Base-by-base conservation (phyloP, 2,113 vertebrate genomes). In the Cyanoderma ruficeps region DNA sequence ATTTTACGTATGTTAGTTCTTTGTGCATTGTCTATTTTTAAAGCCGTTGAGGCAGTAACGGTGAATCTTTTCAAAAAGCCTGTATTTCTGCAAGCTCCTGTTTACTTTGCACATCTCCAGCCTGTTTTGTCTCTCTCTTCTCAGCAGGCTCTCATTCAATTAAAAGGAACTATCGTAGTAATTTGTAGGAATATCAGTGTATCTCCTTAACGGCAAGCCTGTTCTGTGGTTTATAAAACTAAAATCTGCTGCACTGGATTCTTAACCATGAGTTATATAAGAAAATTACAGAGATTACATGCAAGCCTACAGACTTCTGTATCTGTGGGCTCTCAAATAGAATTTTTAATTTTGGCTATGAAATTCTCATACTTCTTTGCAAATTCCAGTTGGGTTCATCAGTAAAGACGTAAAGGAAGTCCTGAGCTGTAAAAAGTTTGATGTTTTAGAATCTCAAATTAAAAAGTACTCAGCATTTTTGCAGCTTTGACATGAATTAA, bases 1-100 rank as follows among this genome's bases (percentile, higher is more conserved):
- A 83, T 70, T 86, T 96, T 86, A 56, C 85, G n/a, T 71, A 81
- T 57, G 74, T 65, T 91, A 75, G 50, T 91, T 91, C 31, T 91
- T 87, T 33, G 49, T 67, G 64, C 46, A 59, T 92, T 90, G 69
- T 47, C 93, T 86, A 20, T 91, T 89, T 96, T 90, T 57, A 42
- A 85, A 91, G 63, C 19, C 65, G 49, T 72, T 69, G 74, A 78
- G 68, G 83, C 42, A 79, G 76, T 76, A 84, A 85, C 83, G 87
- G 67, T 93, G 84, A 95, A 93, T 87, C 41, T 92, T 57, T 91
- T 44, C 22, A 42, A 79, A 71, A 87, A 79, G 10, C 33, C 28
- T 57, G 22, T 42, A 35, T 83, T 91, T 82, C 63, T 84, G 28
- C 14, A 37, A 91, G 69, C n/a, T 74, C 74, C 63, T 74, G 3